Percentiles rank a stretch among this genome's conserved stretches.
Conservation (phyloP, 2,797 vertebrate genomes). For the Aselliscus stoliczkanus region DNA sequence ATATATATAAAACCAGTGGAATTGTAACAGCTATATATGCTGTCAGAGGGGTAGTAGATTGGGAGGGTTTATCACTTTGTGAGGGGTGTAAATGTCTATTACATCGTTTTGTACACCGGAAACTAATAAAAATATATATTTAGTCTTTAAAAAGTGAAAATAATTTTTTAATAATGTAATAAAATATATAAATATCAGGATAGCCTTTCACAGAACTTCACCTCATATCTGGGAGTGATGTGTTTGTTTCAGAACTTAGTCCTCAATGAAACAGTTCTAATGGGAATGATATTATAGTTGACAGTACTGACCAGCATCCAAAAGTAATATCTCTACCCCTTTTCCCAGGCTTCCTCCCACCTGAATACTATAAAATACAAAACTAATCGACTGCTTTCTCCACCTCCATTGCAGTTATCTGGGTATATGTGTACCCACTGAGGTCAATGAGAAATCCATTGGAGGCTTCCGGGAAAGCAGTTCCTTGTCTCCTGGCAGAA, state of each 20-base stretch:
- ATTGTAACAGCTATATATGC: too few species aligned
- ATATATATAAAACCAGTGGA: too few species aligned
- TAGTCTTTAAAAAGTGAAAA: not conserved
- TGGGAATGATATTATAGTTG: not conserved
- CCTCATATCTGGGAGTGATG: not conserved
- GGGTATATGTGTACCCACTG: not conserved
- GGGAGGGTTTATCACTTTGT: too few species aligned
- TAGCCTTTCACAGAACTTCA: not conserved
- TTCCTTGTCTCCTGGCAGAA: not conserved
- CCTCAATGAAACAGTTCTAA: not conserved
- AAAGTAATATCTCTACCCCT: not conserved
- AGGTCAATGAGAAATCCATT: not conserved
- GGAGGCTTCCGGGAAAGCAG: not conserved
- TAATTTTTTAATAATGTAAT: not conserved
- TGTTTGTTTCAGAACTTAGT: not conserved
- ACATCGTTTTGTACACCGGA: too few species aligned
- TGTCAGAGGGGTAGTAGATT: too few species aligned
- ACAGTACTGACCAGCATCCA: not conserved
- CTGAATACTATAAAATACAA: not conserved
- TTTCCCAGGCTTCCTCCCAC: not conserved
- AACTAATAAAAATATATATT: too few species aligned
- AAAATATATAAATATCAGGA: not conserved
- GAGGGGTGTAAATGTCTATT: too few species aligned
- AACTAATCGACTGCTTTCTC: not conserved
- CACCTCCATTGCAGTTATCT: too few species aligned